Evolutionary conservation across 2,113 vertebrate genomes (phyloP).

Genomic region (Neolamprologus toae): DNA sequence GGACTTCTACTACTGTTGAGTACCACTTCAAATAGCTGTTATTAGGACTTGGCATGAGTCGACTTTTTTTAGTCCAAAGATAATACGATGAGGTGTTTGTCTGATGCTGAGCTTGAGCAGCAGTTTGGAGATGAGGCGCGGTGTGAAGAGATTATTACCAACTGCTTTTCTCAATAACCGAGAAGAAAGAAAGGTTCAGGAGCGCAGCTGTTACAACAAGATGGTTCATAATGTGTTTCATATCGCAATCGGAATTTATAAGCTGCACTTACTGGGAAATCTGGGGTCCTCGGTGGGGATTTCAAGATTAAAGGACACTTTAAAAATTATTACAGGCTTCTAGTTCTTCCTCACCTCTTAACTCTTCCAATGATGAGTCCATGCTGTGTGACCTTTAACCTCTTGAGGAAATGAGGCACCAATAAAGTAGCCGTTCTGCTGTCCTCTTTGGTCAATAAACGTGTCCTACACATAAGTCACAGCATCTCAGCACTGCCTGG

Average conservation of each 20-base stretch:
- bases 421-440: not conserved
- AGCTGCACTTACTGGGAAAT: not conserved
- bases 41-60: not conserved
- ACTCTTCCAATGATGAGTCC: not conserved
- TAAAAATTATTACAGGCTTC: not conserved
- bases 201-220: not conserved
- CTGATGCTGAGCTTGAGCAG: not conserved
- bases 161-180: not conserved
- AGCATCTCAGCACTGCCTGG: not conserved
- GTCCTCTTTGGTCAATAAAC: conserved; percentile 2
- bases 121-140: not conserved
- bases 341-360: not conserved
- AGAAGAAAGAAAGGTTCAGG: not conserved
- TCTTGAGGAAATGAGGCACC: not conserved
- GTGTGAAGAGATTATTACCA: not conserved
- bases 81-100: not conserved
- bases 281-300: not conserved
- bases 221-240: not conserved
- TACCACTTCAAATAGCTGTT: not conserved
- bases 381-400: conserved; percentile 5
- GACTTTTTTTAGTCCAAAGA: not conserved
- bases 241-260: not conserved
- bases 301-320: not conserved
- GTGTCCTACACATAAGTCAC: not conserved
- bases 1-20: rapidly evolving